Conservation (phyloP, 2,113 vertebrate species). For the Ceratotherium simum region DNA sequence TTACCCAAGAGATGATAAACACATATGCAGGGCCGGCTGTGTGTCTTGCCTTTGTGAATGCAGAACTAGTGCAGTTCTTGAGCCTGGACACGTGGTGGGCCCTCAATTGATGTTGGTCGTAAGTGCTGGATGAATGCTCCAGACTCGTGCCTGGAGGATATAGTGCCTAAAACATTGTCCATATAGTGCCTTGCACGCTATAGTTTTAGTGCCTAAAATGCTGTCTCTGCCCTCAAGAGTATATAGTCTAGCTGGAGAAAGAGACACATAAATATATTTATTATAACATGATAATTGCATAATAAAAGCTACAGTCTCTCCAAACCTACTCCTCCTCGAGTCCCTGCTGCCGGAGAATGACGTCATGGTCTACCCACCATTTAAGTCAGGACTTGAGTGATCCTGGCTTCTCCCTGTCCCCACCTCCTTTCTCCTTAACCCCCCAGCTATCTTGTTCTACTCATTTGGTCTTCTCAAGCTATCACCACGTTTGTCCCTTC, state of each 20-base stretch:
- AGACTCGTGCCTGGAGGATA: accelerated
- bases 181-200: too few relatives aligned
- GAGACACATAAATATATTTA: background rate
- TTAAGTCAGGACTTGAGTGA: background rate
- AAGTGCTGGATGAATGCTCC: background rate
- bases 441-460: background rate
- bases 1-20: background rate
- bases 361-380: background rate
- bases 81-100: accelerated
- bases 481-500: accelerated
- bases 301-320: background rate
- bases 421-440: too few relatives aligned
- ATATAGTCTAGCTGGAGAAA: background rate
- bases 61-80: background rate
- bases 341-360: background rate
- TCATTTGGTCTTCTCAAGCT: background rate
- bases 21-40: background rate
- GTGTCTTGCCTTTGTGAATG: background rate
- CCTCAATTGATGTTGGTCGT: accelerated
- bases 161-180: background rate
- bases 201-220: background rate
- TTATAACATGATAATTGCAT: background rate
- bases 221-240: background rate
- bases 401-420: background rate
- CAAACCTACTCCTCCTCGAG: background rate